Percentiles rank a stretch among this genome's conserved stretches.
Evolutionary conservation across 2,797 vertebrate genomes (phyloP).

Genomic region (Amazonetta brasiliensis): DNA sequence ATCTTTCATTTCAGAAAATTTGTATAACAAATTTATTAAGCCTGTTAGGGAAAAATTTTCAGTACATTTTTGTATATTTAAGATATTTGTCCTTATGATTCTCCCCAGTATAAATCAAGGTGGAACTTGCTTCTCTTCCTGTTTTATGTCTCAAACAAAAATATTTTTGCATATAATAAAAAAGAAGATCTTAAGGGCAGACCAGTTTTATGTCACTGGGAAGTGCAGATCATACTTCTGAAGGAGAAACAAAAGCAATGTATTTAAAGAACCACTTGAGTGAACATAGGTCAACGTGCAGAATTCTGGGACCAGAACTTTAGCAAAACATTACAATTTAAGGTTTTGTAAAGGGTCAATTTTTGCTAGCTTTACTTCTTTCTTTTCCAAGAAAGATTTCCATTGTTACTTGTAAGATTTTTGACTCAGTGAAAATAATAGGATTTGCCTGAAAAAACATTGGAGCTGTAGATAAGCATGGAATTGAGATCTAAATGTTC

Average conservation of each 20-base stretch:
- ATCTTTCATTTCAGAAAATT: slow-evolving; percentile 38
- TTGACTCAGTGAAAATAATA: slow-evolving; percentile 19
- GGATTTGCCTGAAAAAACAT: slow-evolving; percentile 55
- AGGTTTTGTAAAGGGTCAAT: background rate
- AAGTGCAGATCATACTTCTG: background rate
- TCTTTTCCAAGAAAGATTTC: slow-evolving; percentile 19
- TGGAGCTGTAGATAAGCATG: background rate
- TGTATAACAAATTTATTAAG: background rate
- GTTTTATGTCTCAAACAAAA: background rate
- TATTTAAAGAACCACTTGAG: background rate
- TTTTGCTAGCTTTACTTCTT: background rate
- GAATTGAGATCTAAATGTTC: slow-evolving; percentile 9
- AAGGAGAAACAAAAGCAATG: background rate
- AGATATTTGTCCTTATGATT: background rate
- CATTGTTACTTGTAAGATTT: slow-evolving; percentile 24
- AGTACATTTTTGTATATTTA: background rate
- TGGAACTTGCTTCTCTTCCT: slow-evolving; percentile 1
- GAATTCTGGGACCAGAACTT: background rate
- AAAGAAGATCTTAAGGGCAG: background rate
- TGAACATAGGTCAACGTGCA: background rate
- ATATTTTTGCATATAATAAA: background rate
- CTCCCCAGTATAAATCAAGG: background rate
- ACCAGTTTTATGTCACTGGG: background rate
- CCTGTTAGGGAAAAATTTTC: background rate
- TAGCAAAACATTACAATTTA: background rate